These are phyloP conservation scores for Bradypodion pumilum DNA, from an alignment of 2,797 vertebrate species.

Conservation along the genomic window DNA sequence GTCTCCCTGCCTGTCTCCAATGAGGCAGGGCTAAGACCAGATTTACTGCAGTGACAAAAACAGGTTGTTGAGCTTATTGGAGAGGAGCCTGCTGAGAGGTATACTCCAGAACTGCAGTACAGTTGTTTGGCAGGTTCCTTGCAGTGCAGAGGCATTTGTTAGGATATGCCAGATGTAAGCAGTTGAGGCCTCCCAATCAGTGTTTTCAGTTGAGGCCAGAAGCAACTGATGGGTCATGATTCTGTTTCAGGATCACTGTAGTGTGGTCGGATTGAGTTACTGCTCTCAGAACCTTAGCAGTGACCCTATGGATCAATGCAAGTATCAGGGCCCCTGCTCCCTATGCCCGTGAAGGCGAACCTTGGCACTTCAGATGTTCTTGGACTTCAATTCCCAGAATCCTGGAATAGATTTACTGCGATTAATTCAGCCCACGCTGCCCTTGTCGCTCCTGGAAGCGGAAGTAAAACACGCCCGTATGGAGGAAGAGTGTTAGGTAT, in stretches of 20 bases:
- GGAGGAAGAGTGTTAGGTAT: too few species aligned
- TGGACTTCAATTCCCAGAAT: too few species aligned
- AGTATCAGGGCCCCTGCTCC: not conserved
- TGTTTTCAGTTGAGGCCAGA: not conserved
- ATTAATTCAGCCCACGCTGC: too few species aligned
- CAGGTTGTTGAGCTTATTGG: not conserved
- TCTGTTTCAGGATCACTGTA: not conserved
- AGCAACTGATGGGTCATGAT: too few species aligned
- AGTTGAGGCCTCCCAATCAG: not conserved
- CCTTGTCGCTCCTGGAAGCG: too few species aligned
- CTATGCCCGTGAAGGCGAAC: too few species aligned
- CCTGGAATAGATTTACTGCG: too few species aligned
- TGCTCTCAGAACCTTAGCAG: not conserved
- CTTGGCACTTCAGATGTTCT: too few species aligned
- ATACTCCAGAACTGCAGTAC: not conserved
- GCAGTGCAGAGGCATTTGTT: not conserved
- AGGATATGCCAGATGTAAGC: not conserved
- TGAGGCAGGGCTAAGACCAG: too few species aligned
- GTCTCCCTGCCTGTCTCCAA: not conserved
- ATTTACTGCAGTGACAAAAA: not conserved
- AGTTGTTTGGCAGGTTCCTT: not conserved
- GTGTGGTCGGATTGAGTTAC: too few species aligned
- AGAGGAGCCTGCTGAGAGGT: not conserved
- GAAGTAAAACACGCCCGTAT: too few species aligned
- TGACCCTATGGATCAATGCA: not conserved